A percentile compares a stretch with the other conserved stretches of the same genome.
Conservation (phyloP, 92 coral and sea anemone species). For the Heliopora coerulea region DNA sequence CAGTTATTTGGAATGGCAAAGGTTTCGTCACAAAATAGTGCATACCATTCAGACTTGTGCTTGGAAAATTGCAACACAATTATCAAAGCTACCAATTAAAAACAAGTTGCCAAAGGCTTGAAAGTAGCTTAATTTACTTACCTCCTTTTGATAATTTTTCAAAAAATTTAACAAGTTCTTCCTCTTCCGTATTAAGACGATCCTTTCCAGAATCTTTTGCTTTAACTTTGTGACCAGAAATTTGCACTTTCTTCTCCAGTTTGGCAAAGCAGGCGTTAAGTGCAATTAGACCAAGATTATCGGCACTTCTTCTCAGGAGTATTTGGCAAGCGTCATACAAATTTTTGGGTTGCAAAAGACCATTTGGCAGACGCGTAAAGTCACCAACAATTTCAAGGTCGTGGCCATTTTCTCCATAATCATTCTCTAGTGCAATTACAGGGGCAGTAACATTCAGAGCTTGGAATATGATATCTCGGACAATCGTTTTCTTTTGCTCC, state of each 20-base stretch:
- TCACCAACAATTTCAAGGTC: slow-evolving; percentile 17
- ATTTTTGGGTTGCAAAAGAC: slow-evolving; percentile 4
- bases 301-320: neutral
- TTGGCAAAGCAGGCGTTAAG: neutral
- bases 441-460: slow-evolving; percentile 9
- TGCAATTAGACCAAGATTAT: slow-evolving; percentile 1
- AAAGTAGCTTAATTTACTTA: neutral
- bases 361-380: slow-evolving; percentile 12
- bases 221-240: neutral
- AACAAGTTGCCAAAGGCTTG: too few relatives aligned
- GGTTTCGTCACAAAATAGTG: too few relatives aligned
- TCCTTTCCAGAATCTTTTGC: neutral
- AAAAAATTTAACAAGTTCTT: neutral
- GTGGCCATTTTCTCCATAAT: neutral
- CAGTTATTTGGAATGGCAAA: too few relatives aligned
- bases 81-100: too few relatives aligned
- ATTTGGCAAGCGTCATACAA: slow-evolving; percentile 6
- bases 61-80: too few relatives aligned
- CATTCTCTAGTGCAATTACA: slow-evolving; percentile 6
- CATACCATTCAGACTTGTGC: too few relatives aligned
- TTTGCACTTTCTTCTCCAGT: neutral
- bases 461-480: slow-evolving; percentile 2
- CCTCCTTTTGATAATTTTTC: slow-evolving; percentile 6
- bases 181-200: neutral
- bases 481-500: neutral